phyloP scores from a whole-genome alignment of 1,140 invertebrate genomes.

The Drosophila funebris region DNA sequence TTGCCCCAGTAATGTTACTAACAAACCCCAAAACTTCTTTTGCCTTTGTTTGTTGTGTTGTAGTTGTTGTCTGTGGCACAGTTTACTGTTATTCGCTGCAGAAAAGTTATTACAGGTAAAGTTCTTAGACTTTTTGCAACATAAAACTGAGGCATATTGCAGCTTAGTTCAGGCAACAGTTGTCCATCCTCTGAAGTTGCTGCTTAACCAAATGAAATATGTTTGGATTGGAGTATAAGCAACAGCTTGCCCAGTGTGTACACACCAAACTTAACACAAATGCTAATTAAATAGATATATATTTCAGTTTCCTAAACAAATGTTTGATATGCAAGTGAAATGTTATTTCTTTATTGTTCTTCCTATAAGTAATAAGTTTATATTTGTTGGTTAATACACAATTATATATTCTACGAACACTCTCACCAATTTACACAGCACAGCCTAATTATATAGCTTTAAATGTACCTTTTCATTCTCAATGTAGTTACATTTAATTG shows the following conservation, averaged over 20 bases:
- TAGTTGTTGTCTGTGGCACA: conserved; percentile 71
- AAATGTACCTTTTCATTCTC: no score
- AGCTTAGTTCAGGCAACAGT: conserved; percentile 26
- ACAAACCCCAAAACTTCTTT: conserved; percentile 20
- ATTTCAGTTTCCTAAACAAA: not conserved
- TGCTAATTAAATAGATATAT: not conserved
- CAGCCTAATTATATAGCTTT: no score
- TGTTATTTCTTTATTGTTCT: no score
- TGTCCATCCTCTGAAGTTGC: conserved; percentile 6
- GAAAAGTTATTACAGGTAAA: conserved; percentile 36
- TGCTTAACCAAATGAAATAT: conserved; percentile 17
- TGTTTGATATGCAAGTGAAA: no score
- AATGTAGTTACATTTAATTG: no score
- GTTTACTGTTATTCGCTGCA: conserved; percentile 51
- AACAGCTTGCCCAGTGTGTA: not conserved
- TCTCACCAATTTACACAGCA: no score
- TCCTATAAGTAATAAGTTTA: no score
- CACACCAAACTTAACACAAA: not conserved
- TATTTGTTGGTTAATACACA: no score
- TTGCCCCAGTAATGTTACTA: conserved; percentile 18
- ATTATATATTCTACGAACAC: no score
- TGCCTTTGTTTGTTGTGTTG: conserved; percentile 28
- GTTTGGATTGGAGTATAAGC: not conserved
- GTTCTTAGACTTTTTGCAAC: conserved; percentile 15
- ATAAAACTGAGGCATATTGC: not conserved